Base-by-base conservation (phyloP, 1,140 invertebrate genomes). In the Macrocentrus cingulum region DNA sequence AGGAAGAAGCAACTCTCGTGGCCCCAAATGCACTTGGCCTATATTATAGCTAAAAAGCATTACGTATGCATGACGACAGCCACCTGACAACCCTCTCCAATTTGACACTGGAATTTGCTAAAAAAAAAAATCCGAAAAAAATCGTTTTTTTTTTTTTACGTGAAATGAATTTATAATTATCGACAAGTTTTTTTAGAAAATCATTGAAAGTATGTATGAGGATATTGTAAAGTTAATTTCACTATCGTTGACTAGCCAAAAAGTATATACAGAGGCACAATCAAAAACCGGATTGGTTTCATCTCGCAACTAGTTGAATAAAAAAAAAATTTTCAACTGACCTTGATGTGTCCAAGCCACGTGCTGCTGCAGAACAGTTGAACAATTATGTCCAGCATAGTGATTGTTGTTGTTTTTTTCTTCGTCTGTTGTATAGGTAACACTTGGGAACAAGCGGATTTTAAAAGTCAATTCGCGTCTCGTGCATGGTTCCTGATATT, bases 31-130 rank as follows among this genome's bases (percentile, higher is more conserved):
- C 60, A 59, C 63, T 9, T 29, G 69, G 65, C 69, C 68, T 71
- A 71, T 70, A 68, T 49, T 29, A 70, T 70, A 70, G 63, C 65
- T 71, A 70, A 65, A 64, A 70, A 69, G 59, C 60, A 71, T 71
- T 69, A 71, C 57, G 66, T 70, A 71, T 71, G 69, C 69, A 70
- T 64, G 63, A 49, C 46, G n/a, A n/a, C 25, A 49, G 29, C 65
- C 66, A 62, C 65, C 67, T 61, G 53, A 52, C 53, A 51, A 56
- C 64, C 56, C 64, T 61, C 60, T 64, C 57, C 59, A 48, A 46
- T 61, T 64, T 66, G 62, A 67, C 62, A 64, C 65, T 63, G 65
- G 69, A 71, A 68, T 69, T 68, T 34, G 8, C 18, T 13, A 49
- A 18, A 49, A 15, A 23, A 8, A 23, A 49, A 49, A 32, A 32